Base-by-base conservation (phyloP, 2,888 invertebrate genomes). In the Osmoderma eremita region DNA sequence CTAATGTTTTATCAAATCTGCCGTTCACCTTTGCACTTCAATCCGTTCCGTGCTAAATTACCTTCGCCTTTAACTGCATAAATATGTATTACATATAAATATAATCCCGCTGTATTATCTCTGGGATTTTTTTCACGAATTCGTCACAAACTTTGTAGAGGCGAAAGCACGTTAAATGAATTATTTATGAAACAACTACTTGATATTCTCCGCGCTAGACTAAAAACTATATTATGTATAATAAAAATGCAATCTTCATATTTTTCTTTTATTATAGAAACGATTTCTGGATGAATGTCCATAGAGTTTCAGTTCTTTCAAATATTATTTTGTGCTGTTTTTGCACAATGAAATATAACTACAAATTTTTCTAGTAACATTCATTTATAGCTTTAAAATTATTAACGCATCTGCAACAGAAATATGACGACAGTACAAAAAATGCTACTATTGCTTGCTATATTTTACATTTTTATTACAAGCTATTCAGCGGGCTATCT, bases 231-330 rank as follows among this genome's bases (percentile, higher is more conserved):
- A 58, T 50, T 61, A 58, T 48, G 65, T 66, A 66, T 66, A 66
- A 45, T 66, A 50, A 56, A 56, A 66, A 58, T 58, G 58, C 49
- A 66, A 66, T 66, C 65, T 66, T 58, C 56, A 66, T 66, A 66
- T 61, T 50, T 66, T 66, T 15, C 49, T 24, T 50, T 50, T 50
- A 66, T 38, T 58, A 58, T 58, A 13, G 5, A 10, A 22, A 5
- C n/a, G 39, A 66, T 49, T 20, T 38, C 22, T 10, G 22, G 58
- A 49, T 61, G 22, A 65, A 61, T 66, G 36, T 39, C 17, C 51
- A 1, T n/a, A 18, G 39, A 38, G 3, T 22, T 48, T 38, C 5
- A 13, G 20, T n/a, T 24, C 1, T 22, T 12, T 6, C n/a, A 24
- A 30, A n/a, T n/a, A n/a, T n/a, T n/a, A n/a, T n/a, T n/a, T n/a